Evolutionary conservation across 2,888 invertebrate genomes (phyloP), one percentile per base, ranked within the genome.

Genomic region (Sclerodermus sp.): DNA sequence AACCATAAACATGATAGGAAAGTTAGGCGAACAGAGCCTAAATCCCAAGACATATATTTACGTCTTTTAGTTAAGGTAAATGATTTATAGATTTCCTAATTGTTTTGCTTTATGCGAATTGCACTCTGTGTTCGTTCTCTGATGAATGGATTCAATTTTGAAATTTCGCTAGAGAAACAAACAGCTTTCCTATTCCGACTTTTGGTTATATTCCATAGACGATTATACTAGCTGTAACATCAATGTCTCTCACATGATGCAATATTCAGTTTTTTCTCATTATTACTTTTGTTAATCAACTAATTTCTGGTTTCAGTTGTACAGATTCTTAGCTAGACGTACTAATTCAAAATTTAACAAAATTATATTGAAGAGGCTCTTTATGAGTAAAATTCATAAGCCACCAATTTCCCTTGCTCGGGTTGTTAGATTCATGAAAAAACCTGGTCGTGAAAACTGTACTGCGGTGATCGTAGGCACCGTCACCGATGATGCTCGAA

Each of bases 1-100:
- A 91, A 92, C 81, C 98, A 99, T 82, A 98, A 98, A 85, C 90
- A 96, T 84, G 97, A 99, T 84, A 91, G 99, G 75, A 98, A 98
- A 87, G 98, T 96, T 81, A 90, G 93, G 81, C 90, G 99, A 79
- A 93, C 90, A 72, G 94, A 95, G 81, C 98, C 99, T 36, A 95
- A 89, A 82, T 96, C 96, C 69, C 90, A 98, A 82, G 97, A 99
- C 90, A 93, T 99, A 66, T 99, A 99, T 82, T 83, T 98, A 79
- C 88, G 96, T 62, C 87, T 99, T 66, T 86, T 99, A 68, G 97
- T 98, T 58, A 99, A 99, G 88, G 97, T 97, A 83, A 61, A 53
- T 58, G 38, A 5, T 2, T 36, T 1, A n/a, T n/a, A n/a, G n/a
- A 34, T 39, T 16, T 39, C 16, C 3, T 15, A 39, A 45, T n/a